A percentile compares a stretch with the other conserved stretches of the same genome.
Evolutionary conservation across 2,113 vertebrate genomes (phyloP).

Genomic region (Engraulis encrasicolus): DNA sequence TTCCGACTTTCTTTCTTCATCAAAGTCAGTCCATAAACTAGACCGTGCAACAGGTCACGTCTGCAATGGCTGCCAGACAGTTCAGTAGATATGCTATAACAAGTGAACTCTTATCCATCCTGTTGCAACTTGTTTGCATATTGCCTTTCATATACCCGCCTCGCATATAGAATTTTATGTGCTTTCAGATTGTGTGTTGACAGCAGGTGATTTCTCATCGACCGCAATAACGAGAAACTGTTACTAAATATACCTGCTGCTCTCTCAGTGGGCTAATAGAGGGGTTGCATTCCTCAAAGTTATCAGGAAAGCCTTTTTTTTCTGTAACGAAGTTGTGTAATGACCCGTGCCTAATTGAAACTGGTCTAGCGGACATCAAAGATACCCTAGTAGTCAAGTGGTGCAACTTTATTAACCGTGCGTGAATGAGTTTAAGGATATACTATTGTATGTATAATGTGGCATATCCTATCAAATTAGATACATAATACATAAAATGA

Average conservation of each 20-base stretch:
- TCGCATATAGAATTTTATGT: background rate
- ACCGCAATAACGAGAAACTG: background rate
- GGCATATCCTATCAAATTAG: too few relatives aligned
- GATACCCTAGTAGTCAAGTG: too few relatives aligned
- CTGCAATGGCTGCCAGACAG: background rate
- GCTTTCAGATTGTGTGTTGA: background rate
- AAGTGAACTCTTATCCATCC: background rate
- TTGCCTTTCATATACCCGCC: background rate
- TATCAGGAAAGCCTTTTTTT: background rate
- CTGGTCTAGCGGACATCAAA: background rate
- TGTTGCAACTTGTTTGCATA: background rate
- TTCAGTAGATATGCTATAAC: background rate
- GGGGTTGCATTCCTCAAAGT: background rate
- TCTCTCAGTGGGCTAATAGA: background rate
- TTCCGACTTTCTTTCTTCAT: background rate
- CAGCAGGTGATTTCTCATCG: background rate
- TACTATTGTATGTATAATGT: too few relatives aligned
- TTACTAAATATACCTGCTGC: background rate
- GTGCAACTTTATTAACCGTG: too few relatives aligned
- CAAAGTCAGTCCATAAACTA: background rate
- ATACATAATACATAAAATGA: too few relatives aligned
- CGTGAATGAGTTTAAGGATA: too few relatives aligned
- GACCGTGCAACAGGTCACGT: background rate
- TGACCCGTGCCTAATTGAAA: background rate
- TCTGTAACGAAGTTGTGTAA: background rate